phyloP scores from a whole-genome alignment of 2,113 vertebrate species.

The Agapornis roseicollis region DNA sequence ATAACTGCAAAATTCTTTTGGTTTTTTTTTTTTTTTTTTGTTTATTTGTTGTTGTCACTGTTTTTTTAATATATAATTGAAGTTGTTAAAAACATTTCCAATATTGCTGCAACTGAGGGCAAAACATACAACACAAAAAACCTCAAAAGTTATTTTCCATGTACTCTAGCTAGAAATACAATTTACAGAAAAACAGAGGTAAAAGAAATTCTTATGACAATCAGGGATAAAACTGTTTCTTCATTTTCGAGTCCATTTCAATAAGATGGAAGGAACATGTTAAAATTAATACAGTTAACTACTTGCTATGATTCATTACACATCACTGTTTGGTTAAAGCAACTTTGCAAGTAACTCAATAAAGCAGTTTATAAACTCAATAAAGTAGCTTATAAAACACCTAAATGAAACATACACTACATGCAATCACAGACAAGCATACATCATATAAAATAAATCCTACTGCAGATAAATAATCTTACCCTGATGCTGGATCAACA shows the following conservation, averaged over 20 bases:
- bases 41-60: too few species aligned
- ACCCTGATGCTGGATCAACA: constrained; percentile 92
- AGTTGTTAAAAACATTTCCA: not conserved
- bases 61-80: too few species aligned
- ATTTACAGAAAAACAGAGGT: not conserved
- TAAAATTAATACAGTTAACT: not conserved
- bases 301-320: not conserved
- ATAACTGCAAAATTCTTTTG: not conserved
- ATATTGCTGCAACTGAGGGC: not conserved
- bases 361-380: too few species aligned
- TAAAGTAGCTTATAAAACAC: not conserved
- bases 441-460: not conserved
- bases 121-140: not conserved
- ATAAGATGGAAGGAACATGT: not conserved
- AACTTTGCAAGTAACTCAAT: not conserved
- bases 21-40: not conserved
- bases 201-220: not conserved
- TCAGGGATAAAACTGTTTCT: not conserved
- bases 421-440: not conserved
- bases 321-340: fast-evolving
- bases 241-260: not conserved
- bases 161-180: not conserved
- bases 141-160: not conserved
- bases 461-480: constrained; percentile 50
- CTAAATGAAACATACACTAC: not conserved